A percentile compares a stretch with the other conserved stretches of the same genome.
phyloP scores from a whole-genome alignment of 2,797 vertebrate species.

The Sarcophilus harrisii region DNA sequence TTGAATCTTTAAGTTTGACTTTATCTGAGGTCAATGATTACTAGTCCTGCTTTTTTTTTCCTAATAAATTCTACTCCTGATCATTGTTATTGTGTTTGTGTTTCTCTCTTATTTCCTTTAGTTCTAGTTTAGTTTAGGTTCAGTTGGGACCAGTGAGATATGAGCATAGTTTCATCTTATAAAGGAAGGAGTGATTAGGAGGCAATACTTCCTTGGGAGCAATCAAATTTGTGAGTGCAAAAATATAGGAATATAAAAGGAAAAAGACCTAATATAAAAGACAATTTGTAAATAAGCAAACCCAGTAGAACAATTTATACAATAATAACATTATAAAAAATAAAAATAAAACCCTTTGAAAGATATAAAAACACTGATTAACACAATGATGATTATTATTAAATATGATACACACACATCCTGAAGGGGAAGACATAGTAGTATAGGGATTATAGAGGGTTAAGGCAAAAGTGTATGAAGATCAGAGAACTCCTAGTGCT shows the following conservation, averaged over 20 bases:
- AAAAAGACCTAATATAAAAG: neutral
- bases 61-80: too few species aligned
- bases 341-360: neutral
- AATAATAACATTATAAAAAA: neutral
- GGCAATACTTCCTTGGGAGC: neutral
- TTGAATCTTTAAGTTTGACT: too few species aligned
- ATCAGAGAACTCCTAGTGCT: neutral
- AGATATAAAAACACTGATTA: neutral
- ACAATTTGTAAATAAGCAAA: neutral
- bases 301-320: neutral
- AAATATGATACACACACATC: too few species aligned
- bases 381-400: neutral
- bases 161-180: neutral
- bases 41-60: too few species aligned
- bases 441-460: neutral
- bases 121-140: neutral
- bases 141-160: neutral
- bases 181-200: neutral
- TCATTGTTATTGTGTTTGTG: too few species aligned
- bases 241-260: neutral
- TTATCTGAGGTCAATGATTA: too few species aligned
- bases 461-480: neutral
- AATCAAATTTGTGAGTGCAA: neutral
- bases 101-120: neutral
- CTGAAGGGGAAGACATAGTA: neutral